These are phyloP conservation scores for Nebria salina DNA, from an alignment of 2,888 invertebrate species.

Conservation along the genomic window DNA sequence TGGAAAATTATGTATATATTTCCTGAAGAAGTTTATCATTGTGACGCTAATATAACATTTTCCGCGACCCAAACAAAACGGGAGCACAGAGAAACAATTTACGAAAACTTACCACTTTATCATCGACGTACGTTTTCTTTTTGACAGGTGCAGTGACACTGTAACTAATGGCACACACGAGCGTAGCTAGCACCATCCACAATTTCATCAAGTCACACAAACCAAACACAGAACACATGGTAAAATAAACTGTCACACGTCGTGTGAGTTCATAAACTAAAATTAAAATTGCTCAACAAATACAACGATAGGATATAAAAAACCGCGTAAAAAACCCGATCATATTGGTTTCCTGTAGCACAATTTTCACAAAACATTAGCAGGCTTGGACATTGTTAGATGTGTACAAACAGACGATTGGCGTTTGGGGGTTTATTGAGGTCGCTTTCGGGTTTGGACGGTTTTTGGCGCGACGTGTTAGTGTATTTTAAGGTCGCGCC, in stretches of 20 bases:
- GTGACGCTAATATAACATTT: not conserved
- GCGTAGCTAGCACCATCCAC: slow-evolving; percentile 1
- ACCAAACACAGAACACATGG: slow-evolving; percentile 1
- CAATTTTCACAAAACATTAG: not conserved
- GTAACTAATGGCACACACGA: not conserved
- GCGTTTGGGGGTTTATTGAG: not conserved
- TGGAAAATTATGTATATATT: too few relatives aligned
- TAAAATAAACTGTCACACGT: not conserved
- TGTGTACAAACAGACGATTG: not conserved
- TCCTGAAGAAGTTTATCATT: not conserved
- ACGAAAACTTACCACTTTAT: slow-evolving; percentile 22
- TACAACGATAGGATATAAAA: not conserved
- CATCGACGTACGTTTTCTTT: slow-evolving; percentile 7
- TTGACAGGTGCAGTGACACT: slow-evolving; percentile 14
- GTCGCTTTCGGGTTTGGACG: not conserved
- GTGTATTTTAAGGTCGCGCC: not conserved
- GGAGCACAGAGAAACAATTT: not conserved
- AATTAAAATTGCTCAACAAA: not conserved
- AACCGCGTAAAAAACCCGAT: not conserved
- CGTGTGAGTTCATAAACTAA: slow-evolving; percentile 1
- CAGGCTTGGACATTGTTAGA: not conserved
- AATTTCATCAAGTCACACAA: not conserved
- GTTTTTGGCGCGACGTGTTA: not conserved
- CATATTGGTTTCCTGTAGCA: slow-evolving; percentile 1
- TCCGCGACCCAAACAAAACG: not conserved